Evolutionary conservation across 2,113 vertebrate genomes (phyloP).

Genomic region (Chlorocebus sabaeus): DNA sequence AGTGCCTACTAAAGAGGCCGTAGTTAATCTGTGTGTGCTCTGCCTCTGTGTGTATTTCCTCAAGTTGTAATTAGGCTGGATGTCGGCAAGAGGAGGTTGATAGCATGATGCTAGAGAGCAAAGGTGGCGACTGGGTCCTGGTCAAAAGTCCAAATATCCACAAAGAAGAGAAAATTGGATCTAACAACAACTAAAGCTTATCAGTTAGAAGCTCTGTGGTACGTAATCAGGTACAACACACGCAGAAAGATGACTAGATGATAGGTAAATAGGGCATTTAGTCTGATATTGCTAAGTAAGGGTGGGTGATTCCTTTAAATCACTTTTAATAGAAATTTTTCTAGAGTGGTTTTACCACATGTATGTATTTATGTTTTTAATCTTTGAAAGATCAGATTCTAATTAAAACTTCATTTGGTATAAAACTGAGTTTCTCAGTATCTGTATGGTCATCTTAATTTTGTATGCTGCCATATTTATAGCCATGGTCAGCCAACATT

Average conservation of each 20-base stretch:
- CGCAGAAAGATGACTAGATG: no score
- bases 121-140: not conserved
- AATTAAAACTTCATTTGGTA: not conserved
- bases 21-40: not conserved
- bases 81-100: not conserved
- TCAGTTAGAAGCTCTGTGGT: not conserved
- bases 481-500: not conserved
- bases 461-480: not conserved
- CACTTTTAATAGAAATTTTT: not conserved
- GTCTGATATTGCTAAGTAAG: not conserved
- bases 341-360: not conserved
- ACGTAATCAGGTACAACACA: not conserved
- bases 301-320: not conserved
- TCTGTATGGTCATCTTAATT: not conserved
- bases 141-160: not conserved
- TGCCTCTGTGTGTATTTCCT: not conserved
- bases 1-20: not conserved
- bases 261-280: not conserved
- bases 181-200: not conserved
- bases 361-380: not conserved
- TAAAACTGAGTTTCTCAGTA: not conserved
- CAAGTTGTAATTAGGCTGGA: not conserved
- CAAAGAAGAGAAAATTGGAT: not conserved
- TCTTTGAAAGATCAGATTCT: not conserved
- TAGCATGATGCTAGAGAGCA: rapidly evolving